A percentile compares a stretch with the other conserved stretches of the same genome.
Conservation (phyloP, 1,140 invertebrate species). For the Melipona quadrifasciata region DNA sequence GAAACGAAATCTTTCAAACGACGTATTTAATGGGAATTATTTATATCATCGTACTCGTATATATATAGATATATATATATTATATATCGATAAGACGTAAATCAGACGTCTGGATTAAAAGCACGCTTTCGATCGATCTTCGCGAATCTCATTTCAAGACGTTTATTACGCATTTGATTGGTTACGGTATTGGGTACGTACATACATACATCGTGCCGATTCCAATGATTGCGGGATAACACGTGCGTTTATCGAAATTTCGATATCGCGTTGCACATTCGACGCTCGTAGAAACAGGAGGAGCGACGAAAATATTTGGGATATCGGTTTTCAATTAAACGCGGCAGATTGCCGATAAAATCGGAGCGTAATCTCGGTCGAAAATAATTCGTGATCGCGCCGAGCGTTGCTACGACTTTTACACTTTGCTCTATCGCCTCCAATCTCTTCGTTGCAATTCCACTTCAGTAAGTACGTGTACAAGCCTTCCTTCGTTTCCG, state of each 20-base stretch:
- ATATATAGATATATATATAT: too few species aligned
- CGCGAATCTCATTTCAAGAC: not conserved
- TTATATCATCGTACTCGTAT: not conserved
- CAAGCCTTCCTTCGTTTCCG: too few species aligned
- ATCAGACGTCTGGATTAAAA: not conserved
- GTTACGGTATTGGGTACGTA: not conserved
- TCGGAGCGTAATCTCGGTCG: not conserved
- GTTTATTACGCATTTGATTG: not conserved
- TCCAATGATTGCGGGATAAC: not conserved
- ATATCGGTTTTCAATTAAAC: slow-evolving; percentile 26
- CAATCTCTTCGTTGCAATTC: not conserved
- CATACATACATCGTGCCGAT: not conserved
- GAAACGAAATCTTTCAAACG: not conserved
- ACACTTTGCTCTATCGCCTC: not conserved
- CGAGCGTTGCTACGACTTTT: not conserved
- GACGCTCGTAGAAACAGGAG: not conserved
- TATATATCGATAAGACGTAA: not conserved
- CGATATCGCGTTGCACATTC: not conserved
- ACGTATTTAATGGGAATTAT: not conserved
- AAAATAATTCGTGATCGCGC: not conserved
- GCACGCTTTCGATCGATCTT: not conserved
- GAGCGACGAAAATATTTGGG: not conserved
- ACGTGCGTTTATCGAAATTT: not conserved
- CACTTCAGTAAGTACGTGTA: too few species aligned
- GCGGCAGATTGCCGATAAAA: not conserved